A percentile compares a stretch with the other conserved stretches of the same genome.
phyloP scores from a whole-genome alignment of 2,797 vertebrate species.

The Aselliscus stoliczkanus region DNA sequence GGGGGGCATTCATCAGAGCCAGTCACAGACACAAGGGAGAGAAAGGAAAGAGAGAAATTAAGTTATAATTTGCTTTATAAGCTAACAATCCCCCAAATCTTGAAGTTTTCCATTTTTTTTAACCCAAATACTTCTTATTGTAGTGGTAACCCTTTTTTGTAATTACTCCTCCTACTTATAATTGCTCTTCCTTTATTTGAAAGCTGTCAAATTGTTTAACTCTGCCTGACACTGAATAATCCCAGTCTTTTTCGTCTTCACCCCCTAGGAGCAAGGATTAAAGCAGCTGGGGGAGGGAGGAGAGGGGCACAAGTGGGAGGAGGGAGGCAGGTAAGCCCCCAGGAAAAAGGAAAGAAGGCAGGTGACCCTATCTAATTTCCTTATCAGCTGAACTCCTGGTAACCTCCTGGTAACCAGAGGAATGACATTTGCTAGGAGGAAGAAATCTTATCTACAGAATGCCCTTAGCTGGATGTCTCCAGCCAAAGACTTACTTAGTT shows the following conservation, averaged over 20 bases:
- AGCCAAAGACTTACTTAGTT: background rate
- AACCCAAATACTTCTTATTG: background rate
- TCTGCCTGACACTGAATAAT: background rate
- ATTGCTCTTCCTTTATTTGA: background rate
- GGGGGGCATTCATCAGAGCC: background rate
- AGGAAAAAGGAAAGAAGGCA: background rate
- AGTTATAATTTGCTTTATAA: background rate
- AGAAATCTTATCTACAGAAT: background rate
- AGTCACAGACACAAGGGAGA: background rate
- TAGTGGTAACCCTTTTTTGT: background rate
- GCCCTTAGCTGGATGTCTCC: background rate
- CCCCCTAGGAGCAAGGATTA: background rate
- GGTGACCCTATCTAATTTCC: background rate
- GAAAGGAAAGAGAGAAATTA: background rate
- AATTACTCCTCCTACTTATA: background rate
- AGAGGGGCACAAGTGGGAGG: background rate
- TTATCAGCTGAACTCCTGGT: background rate
- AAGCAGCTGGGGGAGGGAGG: background rate
- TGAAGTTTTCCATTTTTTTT: background rate
- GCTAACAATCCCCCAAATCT: background rate
- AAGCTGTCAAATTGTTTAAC: background rate
- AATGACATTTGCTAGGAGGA: background rate
- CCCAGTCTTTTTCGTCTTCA: background rate
- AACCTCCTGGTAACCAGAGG: background rate
- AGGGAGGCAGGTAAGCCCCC: background rate